These are phyloP conservation scores for Chiroxiphia lanceolata DNA, from an alignment of 2,797 vertebrate genomes.

Conservation along the genomic window DNA sequence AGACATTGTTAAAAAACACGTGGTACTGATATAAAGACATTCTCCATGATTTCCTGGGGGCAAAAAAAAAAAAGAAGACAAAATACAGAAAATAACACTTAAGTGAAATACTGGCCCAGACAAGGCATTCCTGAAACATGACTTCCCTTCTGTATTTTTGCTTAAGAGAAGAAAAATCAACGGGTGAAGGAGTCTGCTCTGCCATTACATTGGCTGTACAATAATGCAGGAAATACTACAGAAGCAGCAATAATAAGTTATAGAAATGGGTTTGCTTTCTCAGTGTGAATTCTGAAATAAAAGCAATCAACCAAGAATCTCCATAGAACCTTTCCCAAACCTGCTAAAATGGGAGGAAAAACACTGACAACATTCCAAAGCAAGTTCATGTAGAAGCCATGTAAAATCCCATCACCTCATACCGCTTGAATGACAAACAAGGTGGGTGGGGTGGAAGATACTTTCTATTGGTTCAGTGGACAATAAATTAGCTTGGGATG, in stretches of 20 bases:
- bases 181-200: background rate
- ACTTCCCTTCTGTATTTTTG: background rate
- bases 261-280: background rate
- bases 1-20: background rate
- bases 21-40: background rate
- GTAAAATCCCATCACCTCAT: background rate
- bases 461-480: background rate
- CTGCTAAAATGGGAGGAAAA: background rate
- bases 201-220: rapidly evolving
- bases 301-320: background rate
- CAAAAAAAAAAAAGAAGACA: rapidly evolving
- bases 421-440: background rate
- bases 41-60: background rate
- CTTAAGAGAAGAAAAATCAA: background rate
- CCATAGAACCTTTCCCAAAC: rapidly evolving
- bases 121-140: background rate
- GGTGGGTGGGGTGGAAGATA: background rate
- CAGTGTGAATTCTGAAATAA: background rate
- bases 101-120: background rate
- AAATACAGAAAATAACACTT: background rate
- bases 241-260: background rate
- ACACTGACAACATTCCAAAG: background rate
- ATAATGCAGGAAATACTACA: background rate
- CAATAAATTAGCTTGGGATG: background rate
- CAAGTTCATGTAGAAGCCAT: background rate